Percentiles rank a stretch among this genome's conserved stretches.
Conservation (phyloP, 2,113 vertebrate species). For the Pelvicachromis taeniatus region DNA sequence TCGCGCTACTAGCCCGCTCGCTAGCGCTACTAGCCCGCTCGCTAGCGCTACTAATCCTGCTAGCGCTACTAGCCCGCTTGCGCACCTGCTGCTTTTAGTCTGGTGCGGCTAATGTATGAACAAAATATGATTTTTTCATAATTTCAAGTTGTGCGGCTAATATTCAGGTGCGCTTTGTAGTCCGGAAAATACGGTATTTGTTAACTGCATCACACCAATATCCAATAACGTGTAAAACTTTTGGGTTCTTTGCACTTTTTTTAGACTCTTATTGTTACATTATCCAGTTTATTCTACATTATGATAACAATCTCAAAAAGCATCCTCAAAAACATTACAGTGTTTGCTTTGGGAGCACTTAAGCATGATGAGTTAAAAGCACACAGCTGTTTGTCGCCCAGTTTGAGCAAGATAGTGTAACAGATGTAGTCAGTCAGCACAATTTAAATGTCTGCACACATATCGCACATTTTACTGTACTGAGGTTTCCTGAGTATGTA, state of each 20-base stretch:
- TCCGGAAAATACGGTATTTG: too few species aligned
- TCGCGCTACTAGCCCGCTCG: too few species aligned
- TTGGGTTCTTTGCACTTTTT: background rate
- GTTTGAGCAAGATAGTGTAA: background rate
- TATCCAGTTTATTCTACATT: background rate
- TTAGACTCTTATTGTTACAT: background rate
- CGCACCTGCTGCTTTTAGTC: too few species aligned
- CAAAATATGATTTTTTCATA: too few species aligned
- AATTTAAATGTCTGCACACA: background rate
- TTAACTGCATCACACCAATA: background rate
- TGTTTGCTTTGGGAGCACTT: background rate
- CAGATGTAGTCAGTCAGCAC: background rate
- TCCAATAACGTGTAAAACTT: background rate
- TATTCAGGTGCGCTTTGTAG: too few species aligned
- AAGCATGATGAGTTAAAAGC: background rate
- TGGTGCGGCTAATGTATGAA: too few species aligned
- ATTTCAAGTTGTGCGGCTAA: too few species aligned
- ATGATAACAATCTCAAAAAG: background rate
- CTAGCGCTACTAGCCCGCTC: too few species aligned
- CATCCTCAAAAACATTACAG: background rate
- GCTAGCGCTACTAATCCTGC: too few species aligned
- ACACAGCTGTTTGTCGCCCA: background rate
- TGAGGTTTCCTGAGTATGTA: background rate
- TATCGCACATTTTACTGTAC: background rate
- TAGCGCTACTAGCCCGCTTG: too few species aligned